Evolutionary conservation across 2,888 invertebrate genomes (phyloP).

Genomic region (Lasioglossum villosulum): DNA sequence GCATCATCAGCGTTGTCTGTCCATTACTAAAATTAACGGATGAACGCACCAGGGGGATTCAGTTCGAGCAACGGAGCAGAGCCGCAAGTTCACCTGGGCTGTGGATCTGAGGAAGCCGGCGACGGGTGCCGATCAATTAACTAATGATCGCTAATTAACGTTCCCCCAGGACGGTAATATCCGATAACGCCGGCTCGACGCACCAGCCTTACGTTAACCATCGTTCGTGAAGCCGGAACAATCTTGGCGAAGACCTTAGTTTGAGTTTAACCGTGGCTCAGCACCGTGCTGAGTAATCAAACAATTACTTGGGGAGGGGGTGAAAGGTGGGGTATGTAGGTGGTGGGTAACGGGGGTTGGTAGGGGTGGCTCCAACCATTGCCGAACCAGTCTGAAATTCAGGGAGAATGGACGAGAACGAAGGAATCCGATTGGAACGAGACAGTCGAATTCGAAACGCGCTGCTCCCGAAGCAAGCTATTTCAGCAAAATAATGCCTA

Average conservation of each 20-base stretch:
- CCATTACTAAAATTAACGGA: conserved; percentile 73
- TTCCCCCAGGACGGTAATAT: conserved; percentile 76
- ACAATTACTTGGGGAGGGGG: conserved; percentile 79
- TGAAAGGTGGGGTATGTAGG: conserved; percentile 57
- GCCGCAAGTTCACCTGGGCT: conserved; percentile 50
- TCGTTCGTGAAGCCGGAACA: conserved; percentile 67
- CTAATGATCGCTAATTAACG: conserved; percentile 78
- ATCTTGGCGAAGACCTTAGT: conserved; percentile 80
- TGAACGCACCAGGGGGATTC: conserved; percentile 71
- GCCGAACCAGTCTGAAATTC: conserved; percentile 59
- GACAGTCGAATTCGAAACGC: conserved; percentile 59
- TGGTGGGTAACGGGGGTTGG: conserved; percentile 28
- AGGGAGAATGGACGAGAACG: conserved; percentile 58
- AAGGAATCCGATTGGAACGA: conserved; percentile 52
- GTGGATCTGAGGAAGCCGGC: conserved; percentile 56
- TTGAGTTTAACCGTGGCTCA: conserved; percentile 82
- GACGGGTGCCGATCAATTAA: conserved; percentile 79
- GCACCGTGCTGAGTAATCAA: conserved; percentile 84
- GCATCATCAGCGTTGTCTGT: conserved; percentile 55
- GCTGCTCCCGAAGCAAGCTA: conserved; percentile 67
- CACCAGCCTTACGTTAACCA: conserved; percentile 70
- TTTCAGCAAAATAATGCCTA: conserved; percentile 83
- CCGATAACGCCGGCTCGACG: conserved; percentile 72
- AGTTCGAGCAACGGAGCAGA: conserved; percentile 51
- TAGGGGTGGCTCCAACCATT: conserved; percentile 54